Evolutionary conservation across 2,113 vertebrate genomes (phyloP).

Genomic region (Sitta europaea): DNA sequence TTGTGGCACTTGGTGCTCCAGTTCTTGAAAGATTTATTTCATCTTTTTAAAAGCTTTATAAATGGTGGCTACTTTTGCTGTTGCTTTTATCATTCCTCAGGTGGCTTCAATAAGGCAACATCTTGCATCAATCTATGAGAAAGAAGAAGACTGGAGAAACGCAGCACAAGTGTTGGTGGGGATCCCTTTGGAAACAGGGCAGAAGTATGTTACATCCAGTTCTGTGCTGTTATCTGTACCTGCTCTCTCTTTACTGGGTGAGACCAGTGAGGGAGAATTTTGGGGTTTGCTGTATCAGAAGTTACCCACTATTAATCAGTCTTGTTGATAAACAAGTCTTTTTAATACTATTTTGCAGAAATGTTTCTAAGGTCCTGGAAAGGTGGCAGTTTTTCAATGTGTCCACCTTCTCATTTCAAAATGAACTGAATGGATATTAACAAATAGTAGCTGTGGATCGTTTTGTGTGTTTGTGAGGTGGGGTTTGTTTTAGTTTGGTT

Average conservation of each 20-base stretch:
- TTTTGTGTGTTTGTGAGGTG: not conserved
- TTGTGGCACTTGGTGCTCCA: not conserved
- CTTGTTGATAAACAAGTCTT: not conserved
- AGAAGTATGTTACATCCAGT: constrained; percentile 76
- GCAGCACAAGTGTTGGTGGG: constrained; percentile 97
- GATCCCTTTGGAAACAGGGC: constrained; percentile 96
- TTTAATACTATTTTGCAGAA: not conserved
- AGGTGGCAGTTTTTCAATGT: not conserved
- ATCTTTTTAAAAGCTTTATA: not conserved
- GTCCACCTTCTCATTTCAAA: not conserved
- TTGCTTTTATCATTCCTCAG: constrained; percentile 55
- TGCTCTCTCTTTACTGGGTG: not conserved
- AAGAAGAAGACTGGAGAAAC: constrained; percentile 98
- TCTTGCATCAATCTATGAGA: constrained; percentile 98
- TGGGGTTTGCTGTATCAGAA: not conserved
- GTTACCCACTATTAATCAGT: not conserved
- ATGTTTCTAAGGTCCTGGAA: not conserved
- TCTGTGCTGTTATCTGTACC: not conserved
- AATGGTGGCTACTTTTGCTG: not conserved
- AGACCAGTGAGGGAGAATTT: not conserved
- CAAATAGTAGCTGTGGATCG: not conserved
- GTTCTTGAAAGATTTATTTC: not conserved
- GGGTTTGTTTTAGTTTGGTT: not conserved
- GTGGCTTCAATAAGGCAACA: constrained; percentile 98
- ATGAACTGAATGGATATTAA: not conserved